phyloP scores from a whole-genome alignment of 2,113 vertebrate species.

The Callionymus lyra region DNA sequence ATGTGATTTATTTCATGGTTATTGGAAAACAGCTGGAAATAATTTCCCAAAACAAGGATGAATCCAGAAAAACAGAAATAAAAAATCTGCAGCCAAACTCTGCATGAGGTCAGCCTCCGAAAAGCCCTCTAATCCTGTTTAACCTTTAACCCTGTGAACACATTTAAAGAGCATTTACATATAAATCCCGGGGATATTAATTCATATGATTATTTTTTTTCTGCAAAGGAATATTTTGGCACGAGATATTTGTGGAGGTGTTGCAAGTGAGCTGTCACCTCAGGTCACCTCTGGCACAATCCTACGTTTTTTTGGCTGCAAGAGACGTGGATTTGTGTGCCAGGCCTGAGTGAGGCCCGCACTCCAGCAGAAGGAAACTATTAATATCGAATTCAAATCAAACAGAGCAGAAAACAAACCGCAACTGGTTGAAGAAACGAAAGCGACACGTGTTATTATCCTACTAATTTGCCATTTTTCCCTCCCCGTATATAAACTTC shows the following conservation, averaged over 20 bases:
- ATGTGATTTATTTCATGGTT: no score
- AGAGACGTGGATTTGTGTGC: neutral
- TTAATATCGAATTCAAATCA: neutral
- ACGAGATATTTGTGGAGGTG: neutral
- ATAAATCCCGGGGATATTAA: no score
- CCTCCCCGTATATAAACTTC: no score
- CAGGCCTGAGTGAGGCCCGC: conserved; percentile 17
- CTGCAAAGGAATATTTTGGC: no score
- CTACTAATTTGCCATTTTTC: no score
- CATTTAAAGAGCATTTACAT: neutral
- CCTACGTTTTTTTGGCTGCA: conserved; percentile 2
- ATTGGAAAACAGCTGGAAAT: neutral
- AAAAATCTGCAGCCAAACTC: neutral
- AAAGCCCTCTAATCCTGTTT: conserved; percentile 6
- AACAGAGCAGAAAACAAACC: conserved; percentile 1
- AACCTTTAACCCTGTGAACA: conserved; percentile 28
- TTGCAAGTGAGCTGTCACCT: conserved; percentile 29
- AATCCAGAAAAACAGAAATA: conserved; percentile 8
- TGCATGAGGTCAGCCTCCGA: conserved; percentile 8
- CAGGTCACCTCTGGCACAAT: conserved; percentile 35
- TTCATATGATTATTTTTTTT: no score
- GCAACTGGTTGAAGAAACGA: no score
- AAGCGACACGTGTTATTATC: no score
- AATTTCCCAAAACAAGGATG: conserved; percentile 9
- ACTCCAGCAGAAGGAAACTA: neutral